phyloP scores from a whole-genome alignment of 1,140 invertebrate species.

The Adelges cooleyi region DNA sequence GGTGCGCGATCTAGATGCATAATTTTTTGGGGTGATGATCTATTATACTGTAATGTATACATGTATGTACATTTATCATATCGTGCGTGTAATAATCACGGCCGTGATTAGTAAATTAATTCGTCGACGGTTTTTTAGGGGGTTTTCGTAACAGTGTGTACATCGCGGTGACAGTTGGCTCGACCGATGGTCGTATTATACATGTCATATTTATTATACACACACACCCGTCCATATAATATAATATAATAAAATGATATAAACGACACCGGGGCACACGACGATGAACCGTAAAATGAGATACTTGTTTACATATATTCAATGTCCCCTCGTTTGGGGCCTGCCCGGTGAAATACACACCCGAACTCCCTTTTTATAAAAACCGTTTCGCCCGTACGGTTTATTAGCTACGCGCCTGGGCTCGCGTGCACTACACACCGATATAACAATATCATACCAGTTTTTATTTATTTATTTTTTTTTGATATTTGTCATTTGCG shows the following conservation, averaged over 20 bases:
- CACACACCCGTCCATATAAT: background rate
- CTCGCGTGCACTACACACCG: too few species aligned
- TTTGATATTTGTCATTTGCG: too few species aligned
- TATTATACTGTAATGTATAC: slow-evolving; percentile 13
- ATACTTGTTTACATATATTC: slow-evolving; percentile 29
- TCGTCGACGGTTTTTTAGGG: slow-evolving; percentile 1
- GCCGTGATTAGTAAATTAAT: slow-evolving; percentile 26
- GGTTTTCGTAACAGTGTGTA: background rate
- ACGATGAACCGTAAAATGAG: slow-evolving; percentile 27
- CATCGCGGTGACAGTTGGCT: slow-evolving; percentile 22
- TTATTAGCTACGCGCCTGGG: background rate
- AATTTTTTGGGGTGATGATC: background rate
- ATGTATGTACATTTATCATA: too few species aligned
- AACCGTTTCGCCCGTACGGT: background rate
- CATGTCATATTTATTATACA: too few species aligned
- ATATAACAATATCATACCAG: too few species aligned
- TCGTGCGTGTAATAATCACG: slow-evolving; percentile 22
- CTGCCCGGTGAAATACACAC: background rate
- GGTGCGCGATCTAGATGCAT: background rate
- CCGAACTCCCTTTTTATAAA: slow-evolving; percentile 5
- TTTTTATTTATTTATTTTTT: too few species aligned
- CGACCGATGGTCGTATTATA: background rate
- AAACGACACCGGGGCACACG: background rate
- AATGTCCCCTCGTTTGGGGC: background rate
- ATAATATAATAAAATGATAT: background rate